phyloP scores from a whole-genome alignment of 2,113 vertebrate genomes.

The Atherinomorus stipes region DNA sequence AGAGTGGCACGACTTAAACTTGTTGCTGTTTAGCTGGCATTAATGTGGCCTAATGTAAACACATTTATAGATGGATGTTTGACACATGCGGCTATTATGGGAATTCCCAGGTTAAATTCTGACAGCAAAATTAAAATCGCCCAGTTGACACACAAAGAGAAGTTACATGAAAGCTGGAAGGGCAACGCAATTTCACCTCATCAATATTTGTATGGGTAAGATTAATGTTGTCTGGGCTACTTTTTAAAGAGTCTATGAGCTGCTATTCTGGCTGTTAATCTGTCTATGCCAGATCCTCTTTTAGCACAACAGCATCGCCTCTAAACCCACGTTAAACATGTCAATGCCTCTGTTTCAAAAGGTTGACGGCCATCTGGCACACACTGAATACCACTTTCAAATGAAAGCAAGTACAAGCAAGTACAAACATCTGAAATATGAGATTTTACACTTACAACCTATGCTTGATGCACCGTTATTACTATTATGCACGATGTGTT shows the following conservation, averaged over 20 bases:
- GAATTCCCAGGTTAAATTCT: slow-evolving; percentile 19
- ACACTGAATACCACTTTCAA: slow-evolving; percentile 62
- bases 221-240: slow-evolving; percentile 33
- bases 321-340: slow-evolving; percentile 73
- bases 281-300: slow-evolving; percentile 62
- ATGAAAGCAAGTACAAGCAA: slow-evolving; percentile 72
- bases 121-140: slow-evolving; percentile 19
- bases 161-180: slow-evolving; percentile 9
- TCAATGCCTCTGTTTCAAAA: slow-evolving; percentile 54
- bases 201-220: slow-evolving; percentile 22
- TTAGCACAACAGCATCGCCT: slow-evolving; percentile 51
- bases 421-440: slow-evolving; percentile 63
- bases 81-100: slow-evolving; percentile 32
- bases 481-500: neutral
- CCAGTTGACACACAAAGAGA: neutral
- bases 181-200: neutral
- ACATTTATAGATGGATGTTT: slow-evolving; percentile 32
- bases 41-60: slow-evolving; percentile 40
- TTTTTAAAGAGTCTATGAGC: slow-evolving; percentile 47
- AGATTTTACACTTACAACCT: slow-evolving; percentile 25
- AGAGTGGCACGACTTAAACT: slow-evolving; percentile 32
- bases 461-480: slow-evolving; percentile 13
- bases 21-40: slow-evolving; percentile 20
- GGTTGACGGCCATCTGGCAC: slow-evolving; percentile 73
- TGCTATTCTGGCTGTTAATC: slow-evolving; percentile 61